phyloP scores from a whole-genome alignment of 2,888 invertebrate species.

The Scaptomyza parva region DNA sequence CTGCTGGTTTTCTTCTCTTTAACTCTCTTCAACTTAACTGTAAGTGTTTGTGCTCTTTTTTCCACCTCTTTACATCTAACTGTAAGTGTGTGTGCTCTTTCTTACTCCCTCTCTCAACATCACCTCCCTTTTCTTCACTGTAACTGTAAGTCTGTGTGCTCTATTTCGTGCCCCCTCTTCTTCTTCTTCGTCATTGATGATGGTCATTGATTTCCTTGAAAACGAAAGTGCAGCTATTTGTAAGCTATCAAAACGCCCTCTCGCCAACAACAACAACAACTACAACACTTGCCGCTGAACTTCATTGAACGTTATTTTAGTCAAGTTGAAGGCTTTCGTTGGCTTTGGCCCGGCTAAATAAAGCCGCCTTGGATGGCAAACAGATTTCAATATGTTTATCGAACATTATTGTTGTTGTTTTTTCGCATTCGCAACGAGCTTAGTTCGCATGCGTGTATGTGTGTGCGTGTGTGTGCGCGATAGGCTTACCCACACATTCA shows the following conservation, averaged over 20 bases:
- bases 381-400: constrained; percentile 69
- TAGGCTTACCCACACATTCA: constrained; percentile 3
- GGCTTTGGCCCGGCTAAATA: constrained; percentile 65
- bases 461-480: constrained; percentile 14
- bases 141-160: not conserved
- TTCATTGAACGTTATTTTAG: constrained; percentile 55
- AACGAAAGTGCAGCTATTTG: constrained; percentile 50
- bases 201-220: constrained; percentile 28
- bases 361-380: constrained; percentile 71
- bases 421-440: constrained; percentile 37
- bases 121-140: too few relatives aligned
- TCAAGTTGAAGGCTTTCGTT: constrained; percentile 71
- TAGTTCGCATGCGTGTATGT: not conserved
- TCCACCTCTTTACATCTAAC: not conserved
- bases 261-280: too few relatives aligned
- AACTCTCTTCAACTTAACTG: not conserved
- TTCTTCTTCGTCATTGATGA: not conserved
- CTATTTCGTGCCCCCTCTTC: constrained; percentile 2
- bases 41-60: constrained; percentile 1
- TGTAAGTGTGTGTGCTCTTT: constrained; percentile 2
- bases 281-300: constrained; percentile 29
- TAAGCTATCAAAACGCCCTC: not conserved
- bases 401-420: constrained; percentile 31
- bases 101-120: too few relatives aligned
- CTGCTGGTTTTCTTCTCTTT: constrained; percentile 5